These are phyloP conservation scores for Ornithoptera priamus DNA, from an alignment of 2,888 invertebrate genomes.

Conservation along the genomic window DNA sequence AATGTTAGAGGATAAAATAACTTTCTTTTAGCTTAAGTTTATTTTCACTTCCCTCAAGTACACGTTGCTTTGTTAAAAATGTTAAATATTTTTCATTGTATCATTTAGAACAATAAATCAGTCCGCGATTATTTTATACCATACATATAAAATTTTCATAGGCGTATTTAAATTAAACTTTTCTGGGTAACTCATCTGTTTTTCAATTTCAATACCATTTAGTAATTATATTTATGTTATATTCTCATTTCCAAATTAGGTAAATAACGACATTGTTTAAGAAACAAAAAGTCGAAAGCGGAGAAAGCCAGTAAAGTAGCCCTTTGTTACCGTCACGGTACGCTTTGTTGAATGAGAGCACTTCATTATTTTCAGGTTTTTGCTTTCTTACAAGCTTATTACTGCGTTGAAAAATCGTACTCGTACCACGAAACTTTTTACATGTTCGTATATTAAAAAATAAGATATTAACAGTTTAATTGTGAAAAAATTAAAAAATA, in stretches of 20 bases:
- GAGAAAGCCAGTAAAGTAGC: conserved; percentile 3
- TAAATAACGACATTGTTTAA: conserved; percentile 13
- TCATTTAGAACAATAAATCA: too few species aligned
- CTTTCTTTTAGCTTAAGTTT: too few species aligned
- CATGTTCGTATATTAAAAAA: neutral
- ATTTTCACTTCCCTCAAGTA: too few species aligned
- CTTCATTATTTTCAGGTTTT: conserved; percentile 20
- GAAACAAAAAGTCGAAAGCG: conserved; percentile 11
- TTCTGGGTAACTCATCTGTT: neutral
- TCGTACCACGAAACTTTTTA: neutral
- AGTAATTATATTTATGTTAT: neutral
- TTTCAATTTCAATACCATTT: neutral
- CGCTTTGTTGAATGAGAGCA: conserved; percentile 9
- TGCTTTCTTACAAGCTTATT: conserved; percentile 17
- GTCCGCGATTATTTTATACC: too few species aligned
- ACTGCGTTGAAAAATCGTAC: neutral
- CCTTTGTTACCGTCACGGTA: conserved; percentile 7
- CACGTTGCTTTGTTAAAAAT: too few species aligned
- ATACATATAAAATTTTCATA: neutral
- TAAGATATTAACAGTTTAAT: neutral
- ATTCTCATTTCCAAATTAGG: neutral
- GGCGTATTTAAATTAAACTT: neutral
- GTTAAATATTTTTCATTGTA: too few species aligned
- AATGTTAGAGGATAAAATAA: too few species aligned
- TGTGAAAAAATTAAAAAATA: neutral